phyloP scores from a whole-genome alignment of 2,888 invertebrate species.

The Drosophila mayaguana region DNA sequence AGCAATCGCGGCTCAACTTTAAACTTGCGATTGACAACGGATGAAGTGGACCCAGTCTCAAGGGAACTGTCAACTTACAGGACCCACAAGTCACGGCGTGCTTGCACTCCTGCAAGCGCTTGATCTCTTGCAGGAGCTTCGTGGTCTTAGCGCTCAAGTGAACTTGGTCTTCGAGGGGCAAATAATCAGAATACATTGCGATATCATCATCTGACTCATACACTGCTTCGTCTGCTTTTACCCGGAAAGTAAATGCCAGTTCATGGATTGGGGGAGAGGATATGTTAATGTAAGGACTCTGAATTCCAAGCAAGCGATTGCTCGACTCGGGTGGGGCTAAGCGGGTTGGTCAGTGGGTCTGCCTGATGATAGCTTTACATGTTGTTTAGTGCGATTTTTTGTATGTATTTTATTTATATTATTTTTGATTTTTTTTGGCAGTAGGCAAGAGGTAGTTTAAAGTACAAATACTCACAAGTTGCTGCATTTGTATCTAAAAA shows the following conservation, averaged over 20 bases:
- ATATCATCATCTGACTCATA: conserved; percentile 35
- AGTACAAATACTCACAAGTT: conserved; percentile 61
- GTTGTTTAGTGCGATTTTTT: too few relatives aligned
- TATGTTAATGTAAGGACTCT: conserved; percentile 1
- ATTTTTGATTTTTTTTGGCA: not conserved
- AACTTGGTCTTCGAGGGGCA: conserved; percentile 29
- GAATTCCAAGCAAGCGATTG: not conserved
- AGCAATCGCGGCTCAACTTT: conserved; percentile 5
- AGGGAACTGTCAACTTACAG: conserved; percentile 52
- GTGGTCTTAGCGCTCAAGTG: conserved; percentile 15
- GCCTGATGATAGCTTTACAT: not conserved
- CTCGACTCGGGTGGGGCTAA: too few relatives aligned
- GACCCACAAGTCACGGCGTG: conserved; percentile 46
- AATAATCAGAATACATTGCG: conserved; percentile 16
- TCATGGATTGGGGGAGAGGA: conserved; percentile 12
- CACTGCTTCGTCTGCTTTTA: conserved; percentile 20
- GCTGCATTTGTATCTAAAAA: conserved; percentile 52
- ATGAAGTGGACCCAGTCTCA: not conserved
- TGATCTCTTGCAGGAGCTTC: conserved; percentile 49
- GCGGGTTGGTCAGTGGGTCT: not conserved
- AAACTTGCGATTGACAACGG: conserved; percentile 1
- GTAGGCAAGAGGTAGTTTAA: not conserved
- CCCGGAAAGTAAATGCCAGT: conserved; percentile 2
- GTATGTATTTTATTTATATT: too few relatives aligned
- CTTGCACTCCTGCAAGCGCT: conserved; percentile 55